phyloP scores from a whole-genome alignment of 2,797 vertebrate species.

The Syndactyla subalaris region DNA sequence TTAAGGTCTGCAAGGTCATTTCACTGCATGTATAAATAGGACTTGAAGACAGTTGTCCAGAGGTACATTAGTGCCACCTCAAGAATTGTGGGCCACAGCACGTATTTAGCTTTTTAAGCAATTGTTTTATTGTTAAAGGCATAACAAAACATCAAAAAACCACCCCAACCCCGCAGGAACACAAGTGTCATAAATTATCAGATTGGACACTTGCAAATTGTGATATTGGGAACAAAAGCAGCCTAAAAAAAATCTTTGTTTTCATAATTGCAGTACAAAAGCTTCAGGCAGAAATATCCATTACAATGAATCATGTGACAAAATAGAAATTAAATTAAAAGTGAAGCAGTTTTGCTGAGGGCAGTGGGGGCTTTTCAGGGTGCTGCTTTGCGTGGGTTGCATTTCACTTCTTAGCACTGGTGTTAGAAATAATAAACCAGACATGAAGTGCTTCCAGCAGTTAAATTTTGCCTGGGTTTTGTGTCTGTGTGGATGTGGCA shows the following conservation, averaged over 20 bases:
- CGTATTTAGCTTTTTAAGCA: constrained; percentile 22
- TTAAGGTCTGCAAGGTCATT: not conserved
- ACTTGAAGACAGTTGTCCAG: not conserved
- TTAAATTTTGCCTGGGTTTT: not conserved
- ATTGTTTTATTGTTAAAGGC: constrained; percentile 36
- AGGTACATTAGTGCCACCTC: constrained; percentile 14
- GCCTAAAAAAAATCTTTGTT: not conserved
- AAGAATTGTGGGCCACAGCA: constrained; percentile 9
- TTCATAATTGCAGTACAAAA: constrained; percentile 23
- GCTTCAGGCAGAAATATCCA: constrained; percentile 23
- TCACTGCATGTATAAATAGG: not conserved
- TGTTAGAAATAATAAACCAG: not conserved
- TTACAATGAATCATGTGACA: not conserved
- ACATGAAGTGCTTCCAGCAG: not conserved
- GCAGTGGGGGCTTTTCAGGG: not conserved
- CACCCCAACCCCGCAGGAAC: not conserved
- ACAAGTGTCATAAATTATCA: constrained; percentile 30
- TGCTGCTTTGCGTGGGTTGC: not conserved
- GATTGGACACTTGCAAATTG: constrained; percentile 14
- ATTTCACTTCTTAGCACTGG: not conserved
- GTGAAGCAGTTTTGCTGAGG: not conserved
- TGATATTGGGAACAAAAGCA: constrained; percentile 35
- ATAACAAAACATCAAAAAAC: constrained; percentile 27
- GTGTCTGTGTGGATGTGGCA: not conserved
- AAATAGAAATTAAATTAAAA: not conserved